Evolutionary conservation across 2,797 vertebrate species (phyloP).

Genomic region (Chelmon rostratus): DNA sequence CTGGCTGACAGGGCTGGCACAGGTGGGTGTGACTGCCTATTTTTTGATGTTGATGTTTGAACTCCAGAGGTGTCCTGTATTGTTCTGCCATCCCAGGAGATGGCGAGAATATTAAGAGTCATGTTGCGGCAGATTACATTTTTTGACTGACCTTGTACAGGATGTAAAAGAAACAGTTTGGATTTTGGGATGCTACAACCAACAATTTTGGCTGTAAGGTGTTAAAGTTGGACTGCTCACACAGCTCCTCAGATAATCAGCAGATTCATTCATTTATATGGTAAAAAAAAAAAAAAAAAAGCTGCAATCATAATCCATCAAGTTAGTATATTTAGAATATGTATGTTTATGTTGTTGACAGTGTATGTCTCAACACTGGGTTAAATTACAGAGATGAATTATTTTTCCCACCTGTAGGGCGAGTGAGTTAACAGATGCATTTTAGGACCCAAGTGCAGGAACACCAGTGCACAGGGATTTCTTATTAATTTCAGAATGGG

Average conservation of each 20-base stretch:
- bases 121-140: too few species aligned
- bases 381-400: background rate
- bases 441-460: too few species aligned
- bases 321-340: background rate
- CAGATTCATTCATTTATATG: background rate
- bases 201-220: background rate
- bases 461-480: too few species aligned
- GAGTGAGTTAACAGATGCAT: background rate
- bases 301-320: background rate
- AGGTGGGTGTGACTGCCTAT: background rate
- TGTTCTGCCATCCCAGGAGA: background rate
- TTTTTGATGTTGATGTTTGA: background rate
- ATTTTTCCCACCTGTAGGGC: background rate
- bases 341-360: background rate
- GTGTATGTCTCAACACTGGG: background rate
- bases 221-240: background rate
- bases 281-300: slow-evolving; percentile 2
- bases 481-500: too few species aligned
- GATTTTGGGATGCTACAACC: too few species aligned
- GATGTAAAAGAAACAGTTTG: too few species aligned
- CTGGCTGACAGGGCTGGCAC: background rate
- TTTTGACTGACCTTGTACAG: too few species aligned
- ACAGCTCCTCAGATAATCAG: background rate
- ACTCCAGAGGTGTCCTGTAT: background rate
- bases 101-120: too few species aligned